phyloP scores from a whole-genome alignment of 1,140 invertebrate species.

The Paracyclopina nana region DNA sequence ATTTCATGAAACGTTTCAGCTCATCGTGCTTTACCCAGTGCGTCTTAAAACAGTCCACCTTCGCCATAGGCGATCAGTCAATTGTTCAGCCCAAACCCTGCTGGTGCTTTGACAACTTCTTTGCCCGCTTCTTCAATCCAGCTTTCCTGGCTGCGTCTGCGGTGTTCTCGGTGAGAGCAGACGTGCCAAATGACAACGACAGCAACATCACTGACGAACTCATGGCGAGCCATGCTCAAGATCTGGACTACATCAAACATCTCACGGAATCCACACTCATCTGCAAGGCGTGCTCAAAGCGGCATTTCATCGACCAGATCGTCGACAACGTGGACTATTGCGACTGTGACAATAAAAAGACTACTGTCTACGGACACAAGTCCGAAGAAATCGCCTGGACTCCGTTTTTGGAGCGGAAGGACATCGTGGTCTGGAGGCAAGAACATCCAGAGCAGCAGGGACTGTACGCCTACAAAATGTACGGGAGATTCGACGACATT shows the following conservation, averaged over 20 bases:
- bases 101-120: too few relatives aligned
- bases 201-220: too few relatives aligned
- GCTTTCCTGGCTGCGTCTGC: too few relatives aligned
- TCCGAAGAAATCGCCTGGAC: not conserved
- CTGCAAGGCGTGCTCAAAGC: not conserved
- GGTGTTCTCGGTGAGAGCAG: too few relatives aligned
- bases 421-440: conserved; percentile 11
- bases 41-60: too few relatives aligned
- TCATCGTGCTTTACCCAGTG: too few relatives aligned
- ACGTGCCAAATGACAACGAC: too few relatives aligned
- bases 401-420: conserved; percentile 8
- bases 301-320: not conserved
- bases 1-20: too few relatives aligned
- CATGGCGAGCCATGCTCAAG: not conserved
- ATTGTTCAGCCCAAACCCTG: too few relatives aligned
- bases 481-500: conserved; percentile 10
- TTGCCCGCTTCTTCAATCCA: too few relatives aligned
- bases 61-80: too few relatives aligned
- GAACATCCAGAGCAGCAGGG: not conserved
- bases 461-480: conserved; percentile 15
- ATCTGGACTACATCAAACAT: not conserved
- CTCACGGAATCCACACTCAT: not conserved
- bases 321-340: not conserved
- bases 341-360: not conserved
- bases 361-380: not conserved